phyloP scores from a whole-genome alignment of 2,113 vertebrate genomes.

The Oxyura jamaicensis region DNA sequence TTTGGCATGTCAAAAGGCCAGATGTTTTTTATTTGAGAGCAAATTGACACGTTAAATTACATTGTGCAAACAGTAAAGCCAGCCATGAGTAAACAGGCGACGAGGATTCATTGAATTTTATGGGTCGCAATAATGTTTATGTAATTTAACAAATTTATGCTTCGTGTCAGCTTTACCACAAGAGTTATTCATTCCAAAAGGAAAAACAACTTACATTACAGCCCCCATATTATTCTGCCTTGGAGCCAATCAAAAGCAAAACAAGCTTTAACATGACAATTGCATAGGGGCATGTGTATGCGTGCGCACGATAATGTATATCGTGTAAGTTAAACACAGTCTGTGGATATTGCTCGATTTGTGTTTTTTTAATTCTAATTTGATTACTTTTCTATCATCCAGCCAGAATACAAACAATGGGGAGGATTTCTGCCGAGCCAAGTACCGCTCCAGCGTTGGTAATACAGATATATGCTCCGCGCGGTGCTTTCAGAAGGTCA shows the following conservation, averaged over 20 bases:
- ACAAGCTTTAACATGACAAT: neutral
- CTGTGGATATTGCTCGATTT: rapidly evolving
- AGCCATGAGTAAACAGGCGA: conserved; percentile 78
- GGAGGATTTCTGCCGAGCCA: neutral
- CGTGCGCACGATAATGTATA: neutral
- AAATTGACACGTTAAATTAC: conserved; percentile 85
- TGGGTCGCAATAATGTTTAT: conserved; percentile 82
- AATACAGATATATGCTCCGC: neutral
- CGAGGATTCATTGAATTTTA: conserved; percentile 81
- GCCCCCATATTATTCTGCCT: neutral
- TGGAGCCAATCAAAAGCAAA: neutral
- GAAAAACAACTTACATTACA: conserved; percentile 36
- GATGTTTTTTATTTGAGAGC: conserved; percentile 87
- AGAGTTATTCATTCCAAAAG: conserved; percentile 77
- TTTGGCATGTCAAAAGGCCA: conserved; percentile 82
- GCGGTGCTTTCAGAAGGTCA: neutral
- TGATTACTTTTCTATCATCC: neutral
- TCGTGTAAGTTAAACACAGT: neutral
- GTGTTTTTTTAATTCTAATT: neutral
- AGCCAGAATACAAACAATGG: neutral
- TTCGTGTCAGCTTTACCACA: conserved; percentile 70
- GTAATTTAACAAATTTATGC: conserved; percentile 83
- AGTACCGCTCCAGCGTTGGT: neutral
- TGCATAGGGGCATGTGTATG: neutral
- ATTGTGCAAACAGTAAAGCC: conserved; percentile 82